Evolutionary conservation across 2,113 vertebrate genomes (phyloP).

Genomic region (Chinchilla lanigera): DNA sequence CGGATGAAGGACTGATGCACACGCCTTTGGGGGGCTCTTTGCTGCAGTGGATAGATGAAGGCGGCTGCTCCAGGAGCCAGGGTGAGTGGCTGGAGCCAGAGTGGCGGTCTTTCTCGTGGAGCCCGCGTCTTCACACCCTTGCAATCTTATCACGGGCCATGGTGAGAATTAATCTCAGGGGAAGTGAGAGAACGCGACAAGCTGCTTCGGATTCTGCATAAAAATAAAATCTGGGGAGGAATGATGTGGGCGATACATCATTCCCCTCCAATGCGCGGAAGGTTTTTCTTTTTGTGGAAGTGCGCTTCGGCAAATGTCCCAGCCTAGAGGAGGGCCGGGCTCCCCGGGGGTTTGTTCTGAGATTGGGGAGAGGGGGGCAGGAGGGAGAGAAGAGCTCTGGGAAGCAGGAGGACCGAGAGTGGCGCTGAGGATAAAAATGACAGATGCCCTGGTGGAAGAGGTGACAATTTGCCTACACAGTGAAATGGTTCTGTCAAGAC

Average conservation of each 20-base stretch:
- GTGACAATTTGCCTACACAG: constrained; percentile 84
- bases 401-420: not conserved
- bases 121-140: constrained; percentile 2
- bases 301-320: not conserved
- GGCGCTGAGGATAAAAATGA: constrained; percentile 69
- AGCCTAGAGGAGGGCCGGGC: not conserved
- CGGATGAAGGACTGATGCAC: fast-evolving
- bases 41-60: fast-evolving
- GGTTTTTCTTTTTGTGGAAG: constrained; percentile 29
- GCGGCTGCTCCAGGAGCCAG: fast-evolving
- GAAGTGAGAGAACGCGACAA: constrained; percentile 49
- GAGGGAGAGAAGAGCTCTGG: fast-evolving
- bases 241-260: not conserved
- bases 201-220: constrained; percentile 22
- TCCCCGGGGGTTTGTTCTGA: not conserved
- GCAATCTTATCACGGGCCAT: fast-evolving
- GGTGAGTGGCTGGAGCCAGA: not conserved
- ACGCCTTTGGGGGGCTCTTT: not conserved
- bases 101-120: not conserved
- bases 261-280: constrained; percentile 14
- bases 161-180: constrained; percentile 65
- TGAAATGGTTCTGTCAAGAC: constrained; percentile 82
- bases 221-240: constrained; percentile 47
- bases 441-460: constrained; percentile 85
- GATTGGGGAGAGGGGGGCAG: not conserved